A percentile compares a stretch with the other conserved stretches of the same genome.
Evolutionary conservation across 2,888 invertebrate genomes (phyloP).

Genomic region (Eurois occulta): DNA sequence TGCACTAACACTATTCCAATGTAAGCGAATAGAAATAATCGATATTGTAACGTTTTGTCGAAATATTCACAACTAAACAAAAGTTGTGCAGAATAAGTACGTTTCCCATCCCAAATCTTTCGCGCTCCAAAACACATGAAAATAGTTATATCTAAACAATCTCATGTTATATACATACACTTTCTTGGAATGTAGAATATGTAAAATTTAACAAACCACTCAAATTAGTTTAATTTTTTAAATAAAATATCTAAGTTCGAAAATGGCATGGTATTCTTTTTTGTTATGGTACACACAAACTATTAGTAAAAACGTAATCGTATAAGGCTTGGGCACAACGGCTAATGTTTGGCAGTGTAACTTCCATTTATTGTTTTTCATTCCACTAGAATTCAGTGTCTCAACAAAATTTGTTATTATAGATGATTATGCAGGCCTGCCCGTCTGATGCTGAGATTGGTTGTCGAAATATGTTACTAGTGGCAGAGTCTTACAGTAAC

Average conservation of each 20-base stretch:
- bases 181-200: conserved; percentile 66
- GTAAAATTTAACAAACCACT: conserved; percentile 51
- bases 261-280: conserved; percentile 45
- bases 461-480: not conserved
- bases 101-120: conserved; percentile 68
- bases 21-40: conserved; percentile 70
- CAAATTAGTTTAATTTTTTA: not conserved
- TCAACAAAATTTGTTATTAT: not conserved
- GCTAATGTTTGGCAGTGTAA: conserved; percentile 1
- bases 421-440: not conserved
- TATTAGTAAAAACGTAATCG: conserved; percentile 12
- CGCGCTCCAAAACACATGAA: conserved; percentile 54
- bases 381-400: not conserved
- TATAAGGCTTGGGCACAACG: conserved; percentile 17
- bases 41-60: conserved; percentile 51
- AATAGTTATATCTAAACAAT: conserved; percentile 50
- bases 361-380: not conserved
- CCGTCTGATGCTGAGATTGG: not conserved
- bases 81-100: conserved; percentile 69
- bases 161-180: conserved; percentile 53
- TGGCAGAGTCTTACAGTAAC: conserved; percentile 1
- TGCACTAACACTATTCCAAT: conserved; percentile 63
- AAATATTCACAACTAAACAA: conserved; percentile 58
- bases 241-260: conserved; percentile 32
- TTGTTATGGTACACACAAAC: conserved; percentile 29